phyloP scores from a whole-genome alignment of 2,113 vertebrate genomes.

The Leucosticte australis region DNA sequence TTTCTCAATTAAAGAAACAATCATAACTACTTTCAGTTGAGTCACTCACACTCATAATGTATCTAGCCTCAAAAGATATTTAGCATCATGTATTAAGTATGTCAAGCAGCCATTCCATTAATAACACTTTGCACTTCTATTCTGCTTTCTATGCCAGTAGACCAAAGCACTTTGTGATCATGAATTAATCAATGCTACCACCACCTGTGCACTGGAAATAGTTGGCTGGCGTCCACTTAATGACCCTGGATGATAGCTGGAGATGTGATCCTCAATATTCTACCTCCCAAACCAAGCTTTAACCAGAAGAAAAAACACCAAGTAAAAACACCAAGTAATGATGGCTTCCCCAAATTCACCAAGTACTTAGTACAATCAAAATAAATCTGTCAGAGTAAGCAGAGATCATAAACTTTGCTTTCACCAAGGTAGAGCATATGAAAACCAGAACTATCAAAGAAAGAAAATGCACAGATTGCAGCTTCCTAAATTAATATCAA shows the following conservation, averaged over 20 bases:
- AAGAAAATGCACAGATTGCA: not conserved
- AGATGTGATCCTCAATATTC: not conserved
- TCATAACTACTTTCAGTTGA: slow-evolving; percentile 27
- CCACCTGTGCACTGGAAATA: not conserved
- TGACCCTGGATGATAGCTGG: not conserved
- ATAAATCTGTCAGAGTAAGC: not conserved
- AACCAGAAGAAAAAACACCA: not conserved
- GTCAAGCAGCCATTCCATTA: not conserved
- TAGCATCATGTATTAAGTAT: not conserved
- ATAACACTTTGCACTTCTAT: slow-evolving; percentile 3
- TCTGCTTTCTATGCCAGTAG: not conserved
- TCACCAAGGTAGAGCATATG: not conserved
- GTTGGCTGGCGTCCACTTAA: not conserved
- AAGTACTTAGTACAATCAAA: not conserved
- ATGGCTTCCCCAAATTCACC: not conserved
- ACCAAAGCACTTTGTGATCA: slow-evolving; percentile 19
- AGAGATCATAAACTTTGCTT: not conserved
- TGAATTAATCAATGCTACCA: slow-evolving; percentile 32
- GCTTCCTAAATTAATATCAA: not conserved
- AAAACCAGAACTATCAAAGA: not conserved
- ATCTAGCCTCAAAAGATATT: slow-evolving; percentile 16
- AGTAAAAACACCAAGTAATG: not conserved
- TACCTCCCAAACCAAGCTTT: not conserved
- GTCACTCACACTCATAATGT: not conserved
- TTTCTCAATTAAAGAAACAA: slow-evolving; percentile 42